Conservation (phyloP, 2,113 vertebrate genomes). For the Gallinago paraguaiae region DNA sequence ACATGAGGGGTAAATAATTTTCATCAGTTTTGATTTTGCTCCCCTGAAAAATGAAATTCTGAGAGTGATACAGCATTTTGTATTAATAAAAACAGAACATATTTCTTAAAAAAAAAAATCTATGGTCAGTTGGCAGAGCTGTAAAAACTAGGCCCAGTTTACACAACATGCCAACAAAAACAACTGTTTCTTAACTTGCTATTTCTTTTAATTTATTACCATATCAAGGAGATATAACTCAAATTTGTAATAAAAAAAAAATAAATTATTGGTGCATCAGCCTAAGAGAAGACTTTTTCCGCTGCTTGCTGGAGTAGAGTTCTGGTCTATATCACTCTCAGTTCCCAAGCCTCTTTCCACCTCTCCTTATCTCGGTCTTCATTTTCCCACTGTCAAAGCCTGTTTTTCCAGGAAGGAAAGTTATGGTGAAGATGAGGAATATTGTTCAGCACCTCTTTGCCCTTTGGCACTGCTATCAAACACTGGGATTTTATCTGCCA, state of each 20-base stretch:
- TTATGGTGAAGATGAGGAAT: slow-evolving; percentile 55
- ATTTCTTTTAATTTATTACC: slow-evolving; percentile 28
- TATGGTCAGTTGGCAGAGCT: neutral
- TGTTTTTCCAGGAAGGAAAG: slow-evolving; percentile 70
- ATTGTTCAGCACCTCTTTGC: slow-evolving; percentile 63
- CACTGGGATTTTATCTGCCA: slow-evolving; percentile 34
- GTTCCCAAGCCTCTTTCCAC: slow-evolving; percentile 82
- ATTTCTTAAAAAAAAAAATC: neutral
- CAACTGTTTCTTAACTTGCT: slow-evolving; percentile 15
- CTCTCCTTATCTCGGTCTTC: slow-evolving; percentile 78
- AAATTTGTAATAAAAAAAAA: slow-evolving; percentile 59
- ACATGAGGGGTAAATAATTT: neutral
- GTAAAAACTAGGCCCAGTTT: neutral
- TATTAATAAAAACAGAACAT: neutral
- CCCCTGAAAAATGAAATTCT: neutral
- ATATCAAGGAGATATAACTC: neutral
- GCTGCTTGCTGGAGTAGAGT: slow-evolving; percentile 39
- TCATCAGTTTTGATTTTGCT: neutral
- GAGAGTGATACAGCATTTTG: neutral
- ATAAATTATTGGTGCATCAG: slow-evolving; percentile 43
- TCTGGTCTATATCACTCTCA: slow-evolving; percentile 81
- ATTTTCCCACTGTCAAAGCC: slow-evolving; percentile 72
- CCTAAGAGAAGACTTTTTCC: slow-evolving; percentile 40
- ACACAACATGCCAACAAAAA: slow-evolving; percentile 22
- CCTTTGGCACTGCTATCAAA: slow-evolving; percentile 57